phyloP scores from a whole-genome alignment of 35 echinoderm and acorn worm genomes.

The Ophiothrix spiculata region DNA sequence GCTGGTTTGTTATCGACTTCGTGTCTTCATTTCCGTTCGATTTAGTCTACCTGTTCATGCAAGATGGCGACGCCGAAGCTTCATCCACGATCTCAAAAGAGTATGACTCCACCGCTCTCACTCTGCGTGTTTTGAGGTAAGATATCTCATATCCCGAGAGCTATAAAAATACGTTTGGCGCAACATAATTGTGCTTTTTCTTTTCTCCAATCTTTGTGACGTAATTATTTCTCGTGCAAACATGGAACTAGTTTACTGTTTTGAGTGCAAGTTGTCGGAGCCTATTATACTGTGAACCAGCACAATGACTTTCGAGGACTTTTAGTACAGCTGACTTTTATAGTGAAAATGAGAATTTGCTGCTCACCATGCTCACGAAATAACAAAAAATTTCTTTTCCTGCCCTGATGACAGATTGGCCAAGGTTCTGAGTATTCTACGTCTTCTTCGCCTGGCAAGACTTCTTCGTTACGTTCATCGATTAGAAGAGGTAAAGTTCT shows the following conservation, averaged over 20 bases:
- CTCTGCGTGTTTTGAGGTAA: conserved; percentile 73
- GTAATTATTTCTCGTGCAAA: background rate
- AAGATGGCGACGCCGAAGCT: background rate
- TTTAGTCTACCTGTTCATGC: conserved; percentile 78
- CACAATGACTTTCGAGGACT: too few relatives aligned
- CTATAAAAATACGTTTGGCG: too few relatives aligned
- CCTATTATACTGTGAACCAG: background rate
- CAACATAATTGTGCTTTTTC: background rate
- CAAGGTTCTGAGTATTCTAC: conserved; percentile 83
- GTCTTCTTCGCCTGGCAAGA: conserved; percentile 76
- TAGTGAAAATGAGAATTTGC: background rate
- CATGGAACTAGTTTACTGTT: background rate
- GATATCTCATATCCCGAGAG: background rate
- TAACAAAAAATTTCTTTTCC: background rate
- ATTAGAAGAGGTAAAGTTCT: conserved; percentile 70
- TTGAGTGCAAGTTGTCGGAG: background rate
- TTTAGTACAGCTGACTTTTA: too few relatives aligned
- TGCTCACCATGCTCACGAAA: background rate
- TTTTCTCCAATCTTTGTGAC: background rate
- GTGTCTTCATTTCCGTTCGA: conserved; percentile 93
- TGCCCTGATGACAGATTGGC: conserved; percentile 49
- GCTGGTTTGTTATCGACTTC: conserved; percentile 85
- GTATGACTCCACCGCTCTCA: conserved; percentile 55
- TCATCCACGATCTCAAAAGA: background rate
- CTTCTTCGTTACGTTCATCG: conserved; percentile 83